Conservation (phyloP, 2,888 invertebrate species). For the Stomorhina lunata region DNA sequence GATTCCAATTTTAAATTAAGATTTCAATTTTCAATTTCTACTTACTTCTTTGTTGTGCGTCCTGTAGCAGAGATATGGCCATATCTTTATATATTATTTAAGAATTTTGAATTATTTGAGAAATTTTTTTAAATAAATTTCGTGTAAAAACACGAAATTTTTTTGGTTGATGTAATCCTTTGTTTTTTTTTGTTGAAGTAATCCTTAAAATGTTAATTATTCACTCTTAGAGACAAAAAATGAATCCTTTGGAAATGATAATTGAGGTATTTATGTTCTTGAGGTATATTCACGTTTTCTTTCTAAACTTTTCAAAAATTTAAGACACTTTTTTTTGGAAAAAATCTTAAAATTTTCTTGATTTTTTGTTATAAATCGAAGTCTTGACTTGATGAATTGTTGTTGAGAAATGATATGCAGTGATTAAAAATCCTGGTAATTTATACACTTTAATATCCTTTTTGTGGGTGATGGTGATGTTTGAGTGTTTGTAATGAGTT, state of each 20-base stretch:
- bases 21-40: conserved; percentile 25
- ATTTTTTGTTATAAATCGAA: conserved; percentile 19
- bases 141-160: conserved; percentile 54
- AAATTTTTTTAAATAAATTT: conserved; percentile 23
- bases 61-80: conserved; percentile 79
- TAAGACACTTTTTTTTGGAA: conserved; percentile 56
- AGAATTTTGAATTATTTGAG: background rate
- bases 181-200: background rate
- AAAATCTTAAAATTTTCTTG: background rate
- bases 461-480: background rate
- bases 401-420: conserved; percentile 55
- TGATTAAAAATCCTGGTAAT: conserved; percentile 31
- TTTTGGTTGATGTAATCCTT: conserved; percentile 1
- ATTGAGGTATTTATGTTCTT: conserved; percentile 69
- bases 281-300: conserved; percentile 64
- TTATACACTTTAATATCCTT: conserved; percentile 61
- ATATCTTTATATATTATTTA: conserved; percentile 66
- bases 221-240: conserved; percentile 31
- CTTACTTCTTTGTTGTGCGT: conserved; percentile 78
- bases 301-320: conserved; percentile 1
- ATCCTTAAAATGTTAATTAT: conserved; percentile 46
- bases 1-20: too few species aligned
- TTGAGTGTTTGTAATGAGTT: background rate
- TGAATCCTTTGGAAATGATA: conserved; percentile 43
- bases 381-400: conserved; percentile 52